These are phyloP conservation scores for Piaya cayana DNA, from an alignment of 2,113 vertebrate species.

Conservation along the genomic window DNA sequence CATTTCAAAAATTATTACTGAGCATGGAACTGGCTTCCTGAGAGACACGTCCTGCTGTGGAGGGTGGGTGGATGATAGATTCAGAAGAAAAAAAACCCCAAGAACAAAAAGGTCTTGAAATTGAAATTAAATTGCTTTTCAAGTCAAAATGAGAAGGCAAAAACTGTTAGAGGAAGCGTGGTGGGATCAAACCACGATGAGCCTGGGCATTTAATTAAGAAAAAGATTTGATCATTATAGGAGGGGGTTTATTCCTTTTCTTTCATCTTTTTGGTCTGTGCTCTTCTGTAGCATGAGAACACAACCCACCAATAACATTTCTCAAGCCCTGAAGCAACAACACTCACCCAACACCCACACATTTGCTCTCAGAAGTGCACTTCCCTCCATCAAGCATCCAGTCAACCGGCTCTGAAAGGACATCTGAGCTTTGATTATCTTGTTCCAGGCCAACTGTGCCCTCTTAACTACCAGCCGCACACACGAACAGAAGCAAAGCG, in stretches of 20 bases:
- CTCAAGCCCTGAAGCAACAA: neutral
- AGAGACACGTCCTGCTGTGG: neutral
- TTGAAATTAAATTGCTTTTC: neutral
- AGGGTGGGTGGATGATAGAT: neutral
- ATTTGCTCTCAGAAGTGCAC: neutral
- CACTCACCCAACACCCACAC: neutral
- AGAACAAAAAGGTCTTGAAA: neutral
- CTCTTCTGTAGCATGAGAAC: neutral
- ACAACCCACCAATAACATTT: neutral
- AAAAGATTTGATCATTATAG: neutral
- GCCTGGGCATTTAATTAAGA: neutral
- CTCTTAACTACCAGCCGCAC: neutral
- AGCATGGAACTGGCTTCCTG: neutral
- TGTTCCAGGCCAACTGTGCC: neutral
- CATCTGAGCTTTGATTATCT: neutral
- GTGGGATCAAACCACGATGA: neutral
- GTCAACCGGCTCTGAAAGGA: neutral
- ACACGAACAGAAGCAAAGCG: neutral
- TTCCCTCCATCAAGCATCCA: neutral
- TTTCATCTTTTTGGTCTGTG: neutral
- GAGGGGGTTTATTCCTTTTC: neutral
- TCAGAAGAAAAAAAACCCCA: neutral
- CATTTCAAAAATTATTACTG: neutral
- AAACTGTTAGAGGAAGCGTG: neutral
- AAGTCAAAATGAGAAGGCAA: neutral